A percentile compares a stretch with the other conserved stretches of the same genome.
These are phyloP conservation scores for Sipunculus nudus DNA, from an alignment of 2,888 invertebrate genomes.

Conservation along the genomic window DNA sequence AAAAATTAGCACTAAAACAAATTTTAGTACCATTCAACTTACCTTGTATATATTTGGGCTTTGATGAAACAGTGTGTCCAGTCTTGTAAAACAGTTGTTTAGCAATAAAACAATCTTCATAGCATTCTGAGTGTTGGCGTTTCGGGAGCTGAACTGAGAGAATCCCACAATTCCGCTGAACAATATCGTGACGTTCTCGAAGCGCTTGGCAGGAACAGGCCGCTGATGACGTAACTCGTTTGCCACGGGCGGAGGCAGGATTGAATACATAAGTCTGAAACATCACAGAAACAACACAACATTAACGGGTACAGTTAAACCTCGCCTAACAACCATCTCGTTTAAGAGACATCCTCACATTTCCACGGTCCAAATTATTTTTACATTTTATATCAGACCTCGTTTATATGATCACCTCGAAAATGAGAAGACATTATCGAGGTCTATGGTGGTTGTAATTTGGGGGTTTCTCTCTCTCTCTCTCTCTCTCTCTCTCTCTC, in stretches of 20 bases:
- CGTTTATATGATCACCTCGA: no score
- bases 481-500: no score
- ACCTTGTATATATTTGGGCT: slow-evolving; percentile 97
- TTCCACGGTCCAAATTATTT: background rate
- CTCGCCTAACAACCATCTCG: no score
- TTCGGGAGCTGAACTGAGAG: slow-evolving; percentile 84
- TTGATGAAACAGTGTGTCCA: slow-evolving; percentile 92
- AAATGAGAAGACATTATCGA: no score
- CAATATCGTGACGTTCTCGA: slow-evolving; percentile 86
- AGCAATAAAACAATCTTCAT: slow-evolving; percentile 96
- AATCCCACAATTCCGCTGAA: slow-evolving; percentile 96
- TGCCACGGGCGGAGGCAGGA: slow-evolving; percentile 93
- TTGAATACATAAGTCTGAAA: slow-evolving; percentile 88
- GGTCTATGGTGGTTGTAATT: no score
- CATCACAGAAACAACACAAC: slow-evolving; percentile 27
- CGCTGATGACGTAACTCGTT: slow-evolving; percentile 90
- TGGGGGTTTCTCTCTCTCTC: no score
- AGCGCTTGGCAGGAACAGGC: slow-evolving; percentile 85
- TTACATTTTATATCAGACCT: no score
- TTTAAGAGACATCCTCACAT: background rate
- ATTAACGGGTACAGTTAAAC: no score
- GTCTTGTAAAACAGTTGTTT: slow-evolving; percentile 91
- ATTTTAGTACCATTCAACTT: slow-evolving; percentile 25
- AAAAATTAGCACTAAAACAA: background rate
- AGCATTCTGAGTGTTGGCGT: slow-evolving; percentile 90